Evolutionary conservation across 2,113 vertebrate species (phyloP).

Genomic region (Lepisosteus osseus): DNA sequence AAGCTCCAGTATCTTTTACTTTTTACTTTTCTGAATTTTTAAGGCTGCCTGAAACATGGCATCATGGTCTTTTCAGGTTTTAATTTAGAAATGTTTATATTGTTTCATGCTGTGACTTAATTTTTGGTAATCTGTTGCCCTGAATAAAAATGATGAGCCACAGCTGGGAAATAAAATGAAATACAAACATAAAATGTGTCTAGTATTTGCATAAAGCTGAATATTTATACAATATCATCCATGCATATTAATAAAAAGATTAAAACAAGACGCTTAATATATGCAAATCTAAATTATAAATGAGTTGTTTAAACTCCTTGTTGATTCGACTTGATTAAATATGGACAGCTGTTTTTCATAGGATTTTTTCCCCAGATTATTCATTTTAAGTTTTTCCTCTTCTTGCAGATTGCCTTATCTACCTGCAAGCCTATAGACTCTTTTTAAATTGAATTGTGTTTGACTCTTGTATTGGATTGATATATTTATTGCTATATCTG

Average conservation of each 20-base stretch:
- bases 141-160: slow-evolving; percentile 64
- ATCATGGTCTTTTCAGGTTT: slow-evolving; percentile 51
- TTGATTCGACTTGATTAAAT: slow-evolving; percentile 76
- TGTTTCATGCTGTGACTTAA: slow-evolving; percentile 62
- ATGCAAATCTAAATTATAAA: slow-evolving; percentile 82
- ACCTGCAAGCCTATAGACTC: neutral
- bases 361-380: slow-evolving; percentile 20
- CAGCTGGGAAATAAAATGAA: slow-evolving; percentile 70
- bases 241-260: slow-evolving; percentile 79
- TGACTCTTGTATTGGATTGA: neutral
- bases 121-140: slow-evolving; percentile 63
- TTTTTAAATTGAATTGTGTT: neutral
- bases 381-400: slow-evolving; percentile 21
- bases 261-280: slow-evolving; percentile 70
- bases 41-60: slow-evolving; percentile 51
- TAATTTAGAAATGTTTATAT: slow-evolving; percentile 67
- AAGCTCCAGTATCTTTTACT: neutral
- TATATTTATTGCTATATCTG: neutral
- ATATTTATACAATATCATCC: slow-evolving; percentile 73
- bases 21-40: slow-evolving; percentile 47
- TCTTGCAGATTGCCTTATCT: neutral
- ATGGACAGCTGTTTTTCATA: slow-evolving; percentile 70
- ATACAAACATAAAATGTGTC: slow-evolving; percentile 67
- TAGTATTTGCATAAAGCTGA: slow-evolving; percentile 73
- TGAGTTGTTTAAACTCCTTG: slow-evolving; percentile 75